Conservation (phyloP, 1,140 invertebrate species). For the Drosophila trapezifrons region DNA sequence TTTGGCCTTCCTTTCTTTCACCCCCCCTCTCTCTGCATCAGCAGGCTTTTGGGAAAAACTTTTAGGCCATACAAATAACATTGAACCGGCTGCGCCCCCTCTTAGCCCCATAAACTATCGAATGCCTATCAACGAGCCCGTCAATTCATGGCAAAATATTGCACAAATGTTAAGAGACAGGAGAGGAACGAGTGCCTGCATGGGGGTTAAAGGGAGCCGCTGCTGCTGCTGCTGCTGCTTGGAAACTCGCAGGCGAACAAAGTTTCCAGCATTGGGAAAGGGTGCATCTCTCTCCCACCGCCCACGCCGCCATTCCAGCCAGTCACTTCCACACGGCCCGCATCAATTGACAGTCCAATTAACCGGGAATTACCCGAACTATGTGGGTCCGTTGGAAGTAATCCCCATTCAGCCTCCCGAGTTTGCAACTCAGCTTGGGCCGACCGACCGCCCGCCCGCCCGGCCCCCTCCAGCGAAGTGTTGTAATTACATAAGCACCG, state of each 20-base stretch:
- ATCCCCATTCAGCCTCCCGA: constrained; percentile 42
- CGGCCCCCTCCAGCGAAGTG: constrained; percentile 11
- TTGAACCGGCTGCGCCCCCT: not conserved
- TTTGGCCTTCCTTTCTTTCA: not conserved
- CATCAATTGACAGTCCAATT: constrained; percentile 54
- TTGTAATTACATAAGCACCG: constrained; percentile 42
- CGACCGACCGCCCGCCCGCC: not conserved
- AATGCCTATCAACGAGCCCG: constrained; percentile 42
- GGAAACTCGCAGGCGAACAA: constrained; percentile 45
- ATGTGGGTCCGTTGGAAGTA: constrained; percentile 47
- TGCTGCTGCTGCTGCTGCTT: constrained; percentile 18
- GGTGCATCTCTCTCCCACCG: not conserved
- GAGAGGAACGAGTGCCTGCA: constrained; percentile 1
- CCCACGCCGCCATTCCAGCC: not conserved
- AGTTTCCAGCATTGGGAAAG: constrained; percentile 14
- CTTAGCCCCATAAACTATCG: constrained; percentile 2
- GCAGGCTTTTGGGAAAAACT: constrained; percentile 45
- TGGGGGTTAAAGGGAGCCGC: not conserved
- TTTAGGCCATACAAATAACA: constrained; percentile 54
- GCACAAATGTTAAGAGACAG: constrained; percentile 46
- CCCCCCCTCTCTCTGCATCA: not conserved
- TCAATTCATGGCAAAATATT: constrained; percentile 67
- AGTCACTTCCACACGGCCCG: constrained; percentile 7
- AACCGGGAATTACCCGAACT: constrained; percentile 51
- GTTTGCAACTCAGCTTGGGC: constrained; percentile 27